Conservation (phyloP, 1,140 invertebrate genomes). For the Heliconius melpomene region DNA sequence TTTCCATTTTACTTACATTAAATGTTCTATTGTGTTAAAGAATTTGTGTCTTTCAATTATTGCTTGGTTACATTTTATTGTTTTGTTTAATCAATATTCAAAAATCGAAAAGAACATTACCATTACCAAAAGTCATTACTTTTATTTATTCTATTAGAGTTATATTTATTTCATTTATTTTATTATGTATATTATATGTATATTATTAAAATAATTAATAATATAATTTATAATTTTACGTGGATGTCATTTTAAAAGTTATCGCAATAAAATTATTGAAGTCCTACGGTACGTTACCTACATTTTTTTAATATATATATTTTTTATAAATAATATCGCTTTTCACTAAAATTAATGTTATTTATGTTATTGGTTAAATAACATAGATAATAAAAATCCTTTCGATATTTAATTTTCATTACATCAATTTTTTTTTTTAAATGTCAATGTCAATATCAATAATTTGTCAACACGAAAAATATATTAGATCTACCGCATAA, state of each 20-base stretch:
- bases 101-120: conserved; percentile 30
- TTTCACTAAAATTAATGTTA: no score
- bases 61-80: conserved; percentile 25
- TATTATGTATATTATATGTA: background rate
- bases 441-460: background rate
- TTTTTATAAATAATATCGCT: no score
- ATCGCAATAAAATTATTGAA: no score
- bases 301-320: no score
- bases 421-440: background rate
- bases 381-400: background rate
- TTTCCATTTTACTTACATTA: background rate
- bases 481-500: background rate
- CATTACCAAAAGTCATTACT: background rate
- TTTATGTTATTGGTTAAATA: background rate
- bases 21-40: background rate
- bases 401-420: background rate
- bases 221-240: background rate
- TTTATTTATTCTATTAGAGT: background rate
- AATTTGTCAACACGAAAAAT: conserved; percentile 6
- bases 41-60: background rate
- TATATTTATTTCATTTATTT: background rate
- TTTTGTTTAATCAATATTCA: conserved; percentile 39
- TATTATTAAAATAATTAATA: background rate
- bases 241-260: no score
- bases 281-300: no score